These are phyloP conservation scores for Caranx ignobilis DNA, from an alignment of 2,113 vertebrate genomes.

Conservation along the genomic window DNA sequence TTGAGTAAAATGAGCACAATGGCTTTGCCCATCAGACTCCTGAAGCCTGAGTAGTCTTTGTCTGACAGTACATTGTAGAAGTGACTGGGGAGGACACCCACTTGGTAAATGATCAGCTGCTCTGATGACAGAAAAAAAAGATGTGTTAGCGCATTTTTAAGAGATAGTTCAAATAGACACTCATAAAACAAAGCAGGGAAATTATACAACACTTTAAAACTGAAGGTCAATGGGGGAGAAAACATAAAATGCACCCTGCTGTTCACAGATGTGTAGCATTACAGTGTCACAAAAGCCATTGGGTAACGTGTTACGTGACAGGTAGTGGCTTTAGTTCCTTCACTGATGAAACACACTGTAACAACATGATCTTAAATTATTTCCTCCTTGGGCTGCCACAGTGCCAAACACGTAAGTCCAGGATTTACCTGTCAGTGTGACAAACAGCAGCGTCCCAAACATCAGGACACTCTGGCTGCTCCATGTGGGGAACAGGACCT, in stretches of 20 bases:
- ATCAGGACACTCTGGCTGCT: constrained; percentile 88
- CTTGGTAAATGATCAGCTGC: constrained; percentile 95
- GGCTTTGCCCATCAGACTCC: constrained; percentile 83
- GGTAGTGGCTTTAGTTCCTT: neutral
- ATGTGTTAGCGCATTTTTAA: constrained; percentile 9
- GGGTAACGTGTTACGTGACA: neutral
- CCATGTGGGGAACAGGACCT: constrained; percentile 91
- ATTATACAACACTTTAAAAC: neutral
- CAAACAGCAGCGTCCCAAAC: constrained; percentile 90
- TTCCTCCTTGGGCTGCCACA: neutral
- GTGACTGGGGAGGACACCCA: constrained; percentile 94
- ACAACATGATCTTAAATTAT: neutral
- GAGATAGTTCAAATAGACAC: neutral
- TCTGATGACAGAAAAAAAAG: constrained; percentile 80
- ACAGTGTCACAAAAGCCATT: neutral
- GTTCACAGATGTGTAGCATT: neutral
- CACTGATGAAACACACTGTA: neutral
- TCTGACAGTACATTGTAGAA: constrained; percentile 92
- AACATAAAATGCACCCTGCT: neutral
- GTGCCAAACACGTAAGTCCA: neutral
- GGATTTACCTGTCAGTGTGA: constrained; percentile 89
- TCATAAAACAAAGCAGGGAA: neutral
- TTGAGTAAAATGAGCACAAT: constrained; percentile 89
- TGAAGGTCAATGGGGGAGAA: constrained; percentile 36
- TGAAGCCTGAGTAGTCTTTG: constrained; percentile 89